A percentile compares a stretch with the other conserved stretches of the same genome.
phyloP scores from a whole-genome alignment of 1,140 invertebrate species.

The Samia ricini region DNA sequence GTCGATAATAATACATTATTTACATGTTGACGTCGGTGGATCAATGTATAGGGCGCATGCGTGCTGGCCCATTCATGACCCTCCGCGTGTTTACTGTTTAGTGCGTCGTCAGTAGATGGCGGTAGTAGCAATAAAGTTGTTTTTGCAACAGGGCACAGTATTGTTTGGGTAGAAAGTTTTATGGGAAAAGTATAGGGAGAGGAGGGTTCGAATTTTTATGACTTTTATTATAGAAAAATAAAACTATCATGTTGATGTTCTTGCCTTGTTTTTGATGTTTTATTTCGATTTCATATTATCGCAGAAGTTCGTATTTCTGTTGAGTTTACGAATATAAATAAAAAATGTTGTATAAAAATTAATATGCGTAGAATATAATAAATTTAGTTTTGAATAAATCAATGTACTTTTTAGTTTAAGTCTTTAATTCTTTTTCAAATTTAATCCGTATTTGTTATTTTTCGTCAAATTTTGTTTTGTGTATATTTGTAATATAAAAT shows the following conservation, averaged over 20 bases:
- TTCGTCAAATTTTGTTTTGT: too few relatives aligned
- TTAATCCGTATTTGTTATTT: too few relatives aligned
- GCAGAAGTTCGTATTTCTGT: not conserved
- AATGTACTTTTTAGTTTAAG: too few relatives aligned
- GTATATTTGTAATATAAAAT: too few relatives aligned
- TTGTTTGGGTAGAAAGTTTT: conserved; percentile 5
- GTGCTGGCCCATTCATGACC: conserved; percentile 44
- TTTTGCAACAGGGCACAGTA: conserved; percentile 1
- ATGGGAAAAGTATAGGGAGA: conserved; percentile 6
- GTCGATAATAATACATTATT: conserved; percentile 54
- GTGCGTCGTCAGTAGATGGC: conserved; percentile 40
- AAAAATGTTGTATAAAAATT: too few relatives aligned
- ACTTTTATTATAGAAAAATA: not conserved
- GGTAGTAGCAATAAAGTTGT: conserved; percentile 26
- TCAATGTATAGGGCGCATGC: conserved; percentile 60
- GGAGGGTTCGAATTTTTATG: not conserved
- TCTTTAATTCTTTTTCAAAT: too few relatives aligned
- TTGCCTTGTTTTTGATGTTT: conserved; percentile 1
- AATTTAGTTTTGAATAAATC: too few relatives aligned
- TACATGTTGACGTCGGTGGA: conserved; percentile 41
- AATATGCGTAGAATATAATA: too few relatives aligned
- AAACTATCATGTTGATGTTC: conserved; percentile 2
- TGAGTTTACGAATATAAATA: too few relatives aligned
- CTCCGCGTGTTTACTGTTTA: conserved; percentile 14
- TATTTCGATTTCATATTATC: not conserved